Percentiles rank a stretch among this genome's conserved stretches.
These are phyloP conservation scores for Heliconius cydno DNA, from an alignment of 2,888 invertebrate genomes.

Conservation along the genomic window DNA sequence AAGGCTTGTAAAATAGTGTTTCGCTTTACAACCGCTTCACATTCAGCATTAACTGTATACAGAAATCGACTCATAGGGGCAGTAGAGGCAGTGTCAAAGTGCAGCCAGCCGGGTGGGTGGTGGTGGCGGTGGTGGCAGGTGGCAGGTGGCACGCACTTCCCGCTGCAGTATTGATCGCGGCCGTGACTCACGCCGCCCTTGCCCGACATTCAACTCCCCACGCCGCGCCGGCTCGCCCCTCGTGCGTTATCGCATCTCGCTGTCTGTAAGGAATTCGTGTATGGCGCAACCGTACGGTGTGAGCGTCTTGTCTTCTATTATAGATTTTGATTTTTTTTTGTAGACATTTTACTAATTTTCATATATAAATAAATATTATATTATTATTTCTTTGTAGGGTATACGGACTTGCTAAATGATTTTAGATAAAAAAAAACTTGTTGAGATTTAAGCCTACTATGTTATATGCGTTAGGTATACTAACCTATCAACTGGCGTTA, in stretches of 20 bases:
- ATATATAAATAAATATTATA: background rate
- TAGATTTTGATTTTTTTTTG: background rate
- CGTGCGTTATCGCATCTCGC: constrained; percentile 60
- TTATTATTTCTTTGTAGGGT: background rate
- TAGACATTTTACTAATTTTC: background rate
- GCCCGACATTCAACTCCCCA: constrained; percentile 80
- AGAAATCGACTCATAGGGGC: constrained; percentile 47
- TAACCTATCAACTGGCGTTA: background rate
- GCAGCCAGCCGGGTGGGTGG: constrained; percentile 47
- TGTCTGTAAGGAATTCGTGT: constrained; percentile 51
- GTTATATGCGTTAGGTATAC: background rate
- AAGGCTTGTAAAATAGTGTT: too few relatives aligned
- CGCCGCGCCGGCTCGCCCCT: constrained; percentile 54
- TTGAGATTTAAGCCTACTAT: background rate
- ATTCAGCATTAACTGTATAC: constrained; percentile 23
- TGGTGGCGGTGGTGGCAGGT: constrained; percentile 46
- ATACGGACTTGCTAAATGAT: background rate
- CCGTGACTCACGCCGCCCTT: constrained; percentile 82
- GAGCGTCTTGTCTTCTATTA: constrained; percentile 30
- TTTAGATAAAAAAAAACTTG: background rate
- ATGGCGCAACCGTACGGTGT: constrained; percentile 20
- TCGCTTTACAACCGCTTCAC: background rate
- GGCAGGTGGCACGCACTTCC: constrained; percentile 65
- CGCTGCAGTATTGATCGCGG: constrained; percentile 80
- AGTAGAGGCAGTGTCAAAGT: constrained; percentile 49